Conservation (phyloP, 1,140 invertebrate species). For the Copidosoma floridanum region DNA sequence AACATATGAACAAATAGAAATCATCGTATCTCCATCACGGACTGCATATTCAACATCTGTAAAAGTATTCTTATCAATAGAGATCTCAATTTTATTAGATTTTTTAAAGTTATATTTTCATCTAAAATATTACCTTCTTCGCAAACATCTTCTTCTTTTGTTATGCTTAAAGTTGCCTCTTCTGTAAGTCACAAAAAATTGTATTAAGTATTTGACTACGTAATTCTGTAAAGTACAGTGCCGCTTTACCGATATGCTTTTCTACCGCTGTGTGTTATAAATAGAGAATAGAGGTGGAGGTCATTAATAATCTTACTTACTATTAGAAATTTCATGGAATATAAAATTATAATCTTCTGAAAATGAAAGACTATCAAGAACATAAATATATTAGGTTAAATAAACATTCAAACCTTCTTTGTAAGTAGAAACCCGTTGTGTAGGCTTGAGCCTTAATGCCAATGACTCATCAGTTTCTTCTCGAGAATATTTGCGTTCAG, state of each 20-base stretch:
- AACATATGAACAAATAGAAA: conserved; percentile 80
- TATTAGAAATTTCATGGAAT: background rate
- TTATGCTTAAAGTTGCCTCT: conserved; percentile 62
- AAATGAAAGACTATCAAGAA: background rate
- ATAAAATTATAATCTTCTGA: too few species aligned
- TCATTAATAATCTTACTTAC: too few species aligned
- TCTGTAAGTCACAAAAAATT: conserved; percentile 47
- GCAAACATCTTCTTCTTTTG: conserved; percentile 57
- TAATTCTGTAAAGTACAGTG: background rate
- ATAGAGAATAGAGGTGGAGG: background rate
- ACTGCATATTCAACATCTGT: too few species aligned
- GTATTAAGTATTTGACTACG: conserved; percentile 17
- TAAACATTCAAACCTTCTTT: conserved; percentile 62
- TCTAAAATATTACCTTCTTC: conserved; percentile 55
- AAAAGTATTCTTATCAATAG: too few species aligned
- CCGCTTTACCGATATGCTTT: conserved; percentile 49
- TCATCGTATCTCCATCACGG: conserved; percentile 74
- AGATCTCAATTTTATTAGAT: too few species aligned
- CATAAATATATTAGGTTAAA: background rate
- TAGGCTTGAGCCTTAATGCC: conserved; percentile 57
- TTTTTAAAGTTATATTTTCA: too few species aligned
- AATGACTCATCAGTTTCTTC: conserved; percentile 61
- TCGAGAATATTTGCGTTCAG: conserved; percentile 51
- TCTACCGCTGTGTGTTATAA: conserved; percentile 33
- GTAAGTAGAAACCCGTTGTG: conserved; percentile 55